These are phyloP conservation scores for Cylloceria caligata DNA, from an alignment of 2,888 invertebrate genomes.

Conservation along the genomic window DNA sequence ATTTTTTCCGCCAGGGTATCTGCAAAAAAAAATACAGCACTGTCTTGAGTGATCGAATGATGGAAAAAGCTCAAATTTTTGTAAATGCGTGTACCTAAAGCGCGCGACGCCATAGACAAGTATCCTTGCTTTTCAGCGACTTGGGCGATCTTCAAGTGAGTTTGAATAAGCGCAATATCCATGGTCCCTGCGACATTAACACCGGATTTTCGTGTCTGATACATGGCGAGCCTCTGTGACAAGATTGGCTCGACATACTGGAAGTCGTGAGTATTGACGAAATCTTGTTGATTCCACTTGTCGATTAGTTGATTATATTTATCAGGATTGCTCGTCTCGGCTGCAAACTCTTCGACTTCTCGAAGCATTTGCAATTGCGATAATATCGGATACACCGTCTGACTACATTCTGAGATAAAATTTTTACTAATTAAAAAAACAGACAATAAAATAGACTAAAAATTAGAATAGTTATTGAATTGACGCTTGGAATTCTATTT, in stretches of 20 bases:
- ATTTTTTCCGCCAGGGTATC: slow-evolving; percentile 78
- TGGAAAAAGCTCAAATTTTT: slow-evolving; percentile 1
- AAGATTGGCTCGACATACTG: slow-evolving; percentile 90
- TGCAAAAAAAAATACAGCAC: not conserved
- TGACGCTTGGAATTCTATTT: not conserved
- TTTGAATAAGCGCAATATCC: slow-evolving; percentile 78
- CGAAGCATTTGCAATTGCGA: slow-evolving; percentile 90
- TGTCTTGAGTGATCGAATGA: not conserved
- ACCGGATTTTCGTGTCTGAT: slow-evolving; percentile 73
- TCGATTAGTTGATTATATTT: slow-evolving; percentile 84
- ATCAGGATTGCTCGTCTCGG: slow-evolving; percentile 71
- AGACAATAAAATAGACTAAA: too few species aligned
- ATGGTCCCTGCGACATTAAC: slow-evolving; percentile 77
- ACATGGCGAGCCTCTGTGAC: slow-evolving; percentile 89
- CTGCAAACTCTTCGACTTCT: slow-evolving; percentile 90
- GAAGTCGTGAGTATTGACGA: slow-evolving; percentile 88
- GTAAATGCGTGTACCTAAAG: too few species aligned
- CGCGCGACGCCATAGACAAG: slow-evolving; percentile 77
- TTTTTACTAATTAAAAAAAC: not conserved
- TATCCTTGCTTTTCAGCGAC: slow-evolving; percentile 81
- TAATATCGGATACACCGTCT: slow-evolving; percentile 85
- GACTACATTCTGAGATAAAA: slow-evolving; percentile 62
- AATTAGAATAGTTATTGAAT: not conserved
- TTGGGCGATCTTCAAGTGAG: slow-evolving; percentile 80
- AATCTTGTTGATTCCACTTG: slow-evolving; percentile 88